Evolutionary conservation across 1,140 invertebrate genomes (phyloP).

Genomic region (Octopus bimaculoides): DNA sequence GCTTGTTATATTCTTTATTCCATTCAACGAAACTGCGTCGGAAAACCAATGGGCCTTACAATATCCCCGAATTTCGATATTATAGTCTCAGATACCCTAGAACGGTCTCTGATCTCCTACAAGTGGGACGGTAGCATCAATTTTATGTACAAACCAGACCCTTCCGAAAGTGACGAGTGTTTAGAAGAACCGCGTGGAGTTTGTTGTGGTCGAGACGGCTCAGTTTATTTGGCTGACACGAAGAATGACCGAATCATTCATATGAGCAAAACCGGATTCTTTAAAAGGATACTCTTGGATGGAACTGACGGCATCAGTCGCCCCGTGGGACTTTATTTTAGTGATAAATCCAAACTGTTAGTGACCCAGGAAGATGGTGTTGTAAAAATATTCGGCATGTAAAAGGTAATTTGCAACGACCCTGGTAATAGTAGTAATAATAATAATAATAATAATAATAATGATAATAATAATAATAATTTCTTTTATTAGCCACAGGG

Average conservation of each 20-base stretch:
- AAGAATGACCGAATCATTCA: not conserved
- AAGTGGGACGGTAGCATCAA: not conserved
- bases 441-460: not conserved
- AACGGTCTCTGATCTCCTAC: not conserved
- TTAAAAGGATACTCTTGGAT: not conserved
- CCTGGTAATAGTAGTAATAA: not conserved
- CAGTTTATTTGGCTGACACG: not conserved
- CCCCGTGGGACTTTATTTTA: not conserved
- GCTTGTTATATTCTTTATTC: not conserved
- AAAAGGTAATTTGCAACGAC: not conserved
- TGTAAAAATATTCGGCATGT: not conserved
- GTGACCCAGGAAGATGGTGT: constrained; percentile 4
- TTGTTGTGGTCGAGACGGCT: not conserved
- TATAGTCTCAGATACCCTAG: not conserved
- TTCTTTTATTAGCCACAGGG: not conserved
- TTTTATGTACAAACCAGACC: constrained; percentile 3
- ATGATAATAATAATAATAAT: not conserved
- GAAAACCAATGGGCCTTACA: not conserved
- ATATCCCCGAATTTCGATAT: not conserved
- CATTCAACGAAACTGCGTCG: not conserved
- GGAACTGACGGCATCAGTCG: not conserved
- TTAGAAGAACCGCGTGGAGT: constrained; percentile 6
- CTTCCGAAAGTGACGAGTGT: not conserved
- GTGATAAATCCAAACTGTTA: not conserved
- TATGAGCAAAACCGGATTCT: not conserved